Evolutionary conservation across 2,113 vertebrate genomes (phyloP), one percentile per base, ranked within the genome.

Genomic region (Elgaria multicarinata): DNA sequence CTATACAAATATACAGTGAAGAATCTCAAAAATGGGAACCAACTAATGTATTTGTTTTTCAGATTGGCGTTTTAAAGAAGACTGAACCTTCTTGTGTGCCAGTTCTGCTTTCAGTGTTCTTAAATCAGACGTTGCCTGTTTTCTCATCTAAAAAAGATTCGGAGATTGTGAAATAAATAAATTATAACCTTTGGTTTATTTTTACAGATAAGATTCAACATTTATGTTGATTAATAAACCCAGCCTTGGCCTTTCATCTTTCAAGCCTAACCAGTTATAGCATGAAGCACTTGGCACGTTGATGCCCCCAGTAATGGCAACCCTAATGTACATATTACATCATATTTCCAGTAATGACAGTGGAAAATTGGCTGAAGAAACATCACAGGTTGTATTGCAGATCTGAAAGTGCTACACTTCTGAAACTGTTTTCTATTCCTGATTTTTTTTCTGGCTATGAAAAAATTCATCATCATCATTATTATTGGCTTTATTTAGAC

Each of bases 61-160:
- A 76, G 94, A 86, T 42, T 92, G 91, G 53, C 94, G 66, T 71
- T 90, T 90, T 89, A 96, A 94, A 94, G 95, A 95, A 24, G 96
- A 95, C 88, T 97, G 97, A 90, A 95, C 97, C 92, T 98, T 99
- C 96, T 99, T 99, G 92, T 98, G 98, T 83, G 97, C 95, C 93
- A 99, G 94, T 93, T 99, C 98, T 0, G 96, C 97, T 95, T 97
- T 98, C 96, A 99, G 92, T n/a, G 95, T 96, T 90, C 53, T 89
- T 94, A 98, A 94, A 93, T 99, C 98, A 58, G 97, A 97, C 33
- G 97, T 92, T 87, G 98, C 98, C 93, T 99, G 98, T 93, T 98
- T 98, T 93, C 98, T 98, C 96, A 99, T 95, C 98, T 99, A 89
- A 69, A 94, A 94, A 95, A 92, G 46, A 96, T 90, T 33, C 55